A percentile compares a stretch with the other conserved stretches of the same genome.
Conservation (phyloP, 2,797 vertebrate genomes). For the Enteromius mattozi region DNA sequence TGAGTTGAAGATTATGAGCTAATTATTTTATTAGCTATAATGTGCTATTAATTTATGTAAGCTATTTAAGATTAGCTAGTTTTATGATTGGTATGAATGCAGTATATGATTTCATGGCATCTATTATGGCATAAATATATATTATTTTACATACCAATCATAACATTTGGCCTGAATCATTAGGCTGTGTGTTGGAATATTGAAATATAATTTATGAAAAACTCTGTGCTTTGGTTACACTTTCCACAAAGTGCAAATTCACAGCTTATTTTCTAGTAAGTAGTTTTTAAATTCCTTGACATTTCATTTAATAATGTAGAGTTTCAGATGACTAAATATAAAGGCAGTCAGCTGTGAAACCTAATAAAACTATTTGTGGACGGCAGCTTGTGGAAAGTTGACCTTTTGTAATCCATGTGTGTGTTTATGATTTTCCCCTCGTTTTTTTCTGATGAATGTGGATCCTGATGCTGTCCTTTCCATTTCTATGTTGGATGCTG, state of each 20-base stretch:
- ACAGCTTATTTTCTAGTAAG: not conserved
- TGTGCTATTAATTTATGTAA: not conserved
- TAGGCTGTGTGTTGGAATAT: slow-evolving; percentile 45
- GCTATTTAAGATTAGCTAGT: not conserved
- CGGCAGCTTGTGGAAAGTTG: slow-evolving; percentile 55
- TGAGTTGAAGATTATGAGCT: not conserved
- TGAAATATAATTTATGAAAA: slow-evolving; percentile 27
- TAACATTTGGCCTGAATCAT: not conserved
- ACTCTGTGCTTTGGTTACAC: slow-evolving; percentile 37
- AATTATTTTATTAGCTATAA: not conserved
- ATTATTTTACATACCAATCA: slow-evolving; percentile 29
- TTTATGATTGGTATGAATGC: slow-evolving; percentile 30
- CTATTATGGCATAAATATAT: slow-evolving; percentile 14
- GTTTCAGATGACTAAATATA: not conserved
- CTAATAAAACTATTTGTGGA: not conserved
- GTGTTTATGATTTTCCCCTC: slow-evolving; percentile 52
- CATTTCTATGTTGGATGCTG: slow-evolving; percentile 67
- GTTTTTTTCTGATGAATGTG: slow-evolving; percentile 55
- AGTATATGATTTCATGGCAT: slow-evolving; percentile 5
- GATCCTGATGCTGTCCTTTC: slow-evolving; percentile 66
- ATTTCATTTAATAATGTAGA: not conserved
- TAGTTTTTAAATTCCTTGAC: not conserved
- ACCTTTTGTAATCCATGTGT: slow-evolving; percentile 44
- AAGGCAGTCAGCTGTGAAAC: not conserved
- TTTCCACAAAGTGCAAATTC: slow-evolving; percentile 56